Evolutionary conservation across 2,797 vertebrate species (phyloP).

Genomic region (Pagetopsis macropterus): DNA sequence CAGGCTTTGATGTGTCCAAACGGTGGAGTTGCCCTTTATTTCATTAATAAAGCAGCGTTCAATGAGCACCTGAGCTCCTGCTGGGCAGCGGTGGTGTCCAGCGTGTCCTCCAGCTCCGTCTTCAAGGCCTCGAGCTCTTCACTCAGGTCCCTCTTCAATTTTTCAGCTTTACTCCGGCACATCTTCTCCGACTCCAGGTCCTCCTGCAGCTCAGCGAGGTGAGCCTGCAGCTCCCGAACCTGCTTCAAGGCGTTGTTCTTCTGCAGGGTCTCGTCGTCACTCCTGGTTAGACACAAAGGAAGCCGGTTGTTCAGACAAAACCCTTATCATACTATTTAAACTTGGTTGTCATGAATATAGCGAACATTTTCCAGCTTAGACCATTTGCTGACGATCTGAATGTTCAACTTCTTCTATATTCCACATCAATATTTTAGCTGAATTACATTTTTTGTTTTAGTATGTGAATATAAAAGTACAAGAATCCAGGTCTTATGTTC

Average conservation of each 20-base stretch:
- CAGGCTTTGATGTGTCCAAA: not conserved
- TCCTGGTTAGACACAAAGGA: conserved; percentile 75
- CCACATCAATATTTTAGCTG: no score
- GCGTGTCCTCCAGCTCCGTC: conserved; percentile 96
- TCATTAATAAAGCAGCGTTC: not conserved
- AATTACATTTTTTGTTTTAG: not conserved
- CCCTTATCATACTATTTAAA: not conserved
- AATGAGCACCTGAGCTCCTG: conserved; percentile 92
- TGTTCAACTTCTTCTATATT: not conserved
- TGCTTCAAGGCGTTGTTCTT: conserved; percentile 95
- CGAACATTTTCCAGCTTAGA: not conserved
- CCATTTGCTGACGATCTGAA: not conserved
- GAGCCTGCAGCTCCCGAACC: conserved; percentile 94
- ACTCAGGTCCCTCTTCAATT: conserved; percentile 95
- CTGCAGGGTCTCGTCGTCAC: conserved; percentile 91
- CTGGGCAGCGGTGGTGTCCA: conserved; percentile 97
- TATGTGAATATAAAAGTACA: no score
- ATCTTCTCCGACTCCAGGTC: conserved; percentile 95
- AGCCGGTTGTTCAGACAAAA: not conserved
- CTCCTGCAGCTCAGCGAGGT: conserved; percentile 94
- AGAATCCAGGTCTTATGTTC: no score
- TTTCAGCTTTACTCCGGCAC: conserved; percentile 94
- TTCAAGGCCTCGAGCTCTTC: conserved; percentile 97
- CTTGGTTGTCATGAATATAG: not conserved
- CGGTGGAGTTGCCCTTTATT: not conserved